Percentiles rank a stretch among this genome's conserved stretches.
Evolutionary conservation across 2,113 vertebrate species (phyloP).

Genomic region (Cinclus cinclus): DNA sequence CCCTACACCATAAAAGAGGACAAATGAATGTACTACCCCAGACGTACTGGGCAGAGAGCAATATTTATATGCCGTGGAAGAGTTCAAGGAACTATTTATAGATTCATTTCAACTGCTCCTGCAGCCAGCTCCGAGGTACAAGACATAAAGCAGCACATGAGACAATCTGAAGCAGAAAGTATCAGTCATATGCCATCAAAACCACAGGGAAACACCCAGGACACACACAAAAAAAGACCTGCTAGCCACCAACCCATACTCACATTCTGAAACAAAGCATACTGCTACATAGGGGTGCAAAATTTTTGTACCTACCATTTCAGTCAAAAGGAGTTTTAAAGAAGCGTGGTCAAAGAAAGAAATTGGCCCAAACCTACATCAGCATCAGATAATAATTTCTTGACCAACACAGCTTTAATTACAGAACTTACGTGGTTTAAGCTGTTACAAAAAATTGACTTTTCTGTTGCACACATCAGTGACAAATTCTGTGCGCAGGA

Average conservation of each 20-base stretch:
- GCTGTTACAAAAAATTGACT: neutral
- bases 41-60: too few relatives aligned
- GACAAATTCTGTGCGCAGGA: neutral
- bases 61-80: neutral
- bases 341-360: neutral
- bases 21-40: too few relatives aligned
- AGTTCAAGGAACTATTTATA: slow-evolving; percentile 27
- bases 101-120: neutral
- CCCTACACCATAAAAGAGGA: neutral
- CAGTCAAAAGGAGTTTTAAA: neutral
- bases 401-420: neutral
- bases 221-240: neutral
- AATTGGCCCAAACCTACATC: neutral
- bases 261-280: neutral
- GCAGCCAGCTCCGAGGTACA: neutral
- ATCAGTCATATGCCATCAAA: neutral
- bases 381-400: neutral
- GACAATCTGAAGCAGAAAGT: neutral
- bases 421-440: neutral
- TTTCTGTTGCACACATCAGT: neutral
- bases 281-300: neutral
- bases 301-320: neutral
- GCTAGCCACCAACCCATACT: neutral
- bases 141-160: neutral
- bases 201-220: neutral